These are phyloP conservation scores for Lamellibrachia luymesi DNA, from an alignment of 1,140 invertebrate genomes.

Conservation along the genomic window DNA sequence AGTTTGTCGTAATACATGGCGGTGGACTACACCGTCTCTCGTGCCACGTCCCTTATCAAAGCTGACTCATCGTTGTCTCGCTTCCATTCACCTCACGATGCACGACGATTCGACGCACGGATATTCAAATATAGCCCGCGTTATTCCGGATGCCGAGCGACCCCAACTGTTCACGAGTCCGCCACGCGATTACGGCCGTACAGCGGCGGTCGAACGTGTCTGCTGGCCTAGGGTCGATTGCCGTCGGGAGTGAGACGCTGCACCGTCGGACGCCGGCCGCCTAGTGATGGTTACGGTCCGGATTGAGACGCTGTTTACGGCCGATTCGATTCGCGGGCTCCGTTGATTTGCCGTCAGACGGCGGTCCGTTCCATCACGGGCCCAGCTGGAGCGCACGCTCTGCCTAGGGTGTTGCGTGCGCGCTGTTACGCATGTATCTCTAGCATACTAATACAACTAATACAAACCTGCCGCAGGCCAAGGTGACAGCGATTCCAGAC, in stretches of 20 bases:
- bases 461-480: background rate
- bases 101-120: background rate
- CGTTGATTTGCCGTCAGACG: background rate
- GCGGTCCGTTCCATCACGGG: background rate
- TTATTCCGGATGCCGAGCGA: background rate
- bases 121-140: background rate
- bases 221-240: background rate
- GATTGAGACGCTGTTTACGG: background rate
- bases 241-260: too few species aligned
- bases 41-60: background rate
- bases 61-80: background rate
- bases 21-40: background rate
- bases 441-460: background rate
- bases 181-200: background rate
- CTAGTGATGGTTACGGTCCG: background rate
- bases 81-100: background rate
- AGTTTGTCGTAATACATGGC: background rate
- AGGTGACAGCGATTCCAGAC: background rate
- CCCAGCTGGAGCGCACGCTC: background rate
- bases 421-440: background rate
- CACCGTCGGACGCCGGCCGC: too few species aligned
- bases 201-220: background rate
- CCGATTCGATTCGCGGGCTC: background rate
- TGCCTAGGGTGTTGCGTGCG: background rate
- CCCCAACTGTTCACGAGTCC: too few species aligned